Percentiles rank a stretch among this genome's conserved stretches.
Conservation (phyloP, 2,888 invertebrate genomes). For the Brachypalpus laphriformis region DNA sequence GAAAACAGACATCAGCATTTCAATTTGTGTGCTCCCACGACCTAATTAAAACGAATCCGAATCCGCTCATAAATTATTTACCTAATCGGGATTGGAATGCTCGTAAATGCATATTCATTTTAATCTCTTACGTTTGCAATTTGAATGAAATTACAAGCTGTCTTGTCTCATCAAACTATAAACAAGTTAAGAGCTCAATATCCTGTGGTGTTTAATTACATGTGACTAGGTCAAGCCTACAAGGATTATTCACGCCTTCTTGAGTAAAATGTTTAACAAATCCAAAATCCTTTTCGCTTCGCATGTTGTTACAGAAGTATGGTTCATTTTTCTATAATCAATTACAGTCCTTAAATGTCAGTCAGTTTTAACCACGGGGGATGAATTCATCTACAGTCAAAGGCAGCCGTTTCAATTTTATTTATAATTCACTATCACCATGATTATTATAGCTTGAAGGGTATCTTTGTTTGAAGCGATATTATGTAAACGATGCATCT, state of each 20-base stretch:
- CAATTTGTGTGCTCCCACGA: not conserved
- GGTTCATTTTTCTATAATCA: not conserved
- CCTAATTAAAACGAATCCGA: not conserved
- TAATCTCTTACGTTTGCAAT: not conserved
- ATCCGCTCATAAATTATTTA: not conserved
- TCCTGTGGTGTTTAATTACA: not conserved
- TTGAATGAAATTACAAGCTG: not conserved
- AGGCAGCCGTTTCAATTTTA: not conserved
- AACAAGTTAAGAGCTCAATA: not conserved
- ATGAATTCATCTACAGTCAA: not conserved
- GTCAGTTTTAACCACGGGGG: not conserved
- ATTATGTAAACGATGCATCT: not conserved
- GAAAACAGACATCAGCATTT: not conserved
- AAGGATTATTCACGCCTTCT: not conserved
- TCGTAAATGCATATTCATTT: not conserved
- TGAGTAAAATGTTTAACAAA: not conserved
- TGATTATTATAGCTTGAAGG: not conserved
- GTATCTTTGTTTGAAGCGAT: not conserved
- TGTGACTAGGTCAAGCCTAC: not conserved
- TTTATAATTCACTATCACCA: not conserved
- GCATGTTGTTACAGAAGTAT: not conserved
- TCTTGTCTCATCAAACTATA: not conserved
- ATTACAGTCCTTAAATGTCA: not conserved
- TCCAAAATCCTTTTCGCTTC: not conserved
- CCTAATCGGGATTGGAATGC: not conserved